Base-by-base conservation (phyloP, 2,113 vertebrate genomes). In the Bettongia penicillata region DNA sequence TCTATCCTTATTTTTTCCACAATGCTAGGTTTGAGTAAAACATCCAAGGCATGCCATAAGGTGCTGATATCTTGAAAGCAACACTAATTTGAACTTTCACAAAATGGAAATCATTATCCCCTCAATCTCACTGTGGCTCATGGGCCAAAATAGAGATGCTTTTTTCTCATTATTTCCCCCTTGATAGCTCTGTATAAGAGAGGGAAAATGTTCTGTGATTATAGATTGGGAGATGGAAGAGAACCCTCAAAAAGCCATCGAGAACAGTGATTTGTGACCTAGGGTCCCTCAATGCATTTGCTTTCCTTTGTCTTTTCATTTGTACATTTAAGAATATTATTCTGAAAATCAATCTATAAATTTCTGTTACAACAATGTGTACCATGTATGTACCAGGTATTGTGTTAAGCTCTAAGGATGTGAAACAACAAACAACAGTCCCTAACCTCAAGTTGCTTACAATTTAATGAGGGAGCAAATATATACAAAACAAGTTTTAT, bases 71-170 rank as follows among this genome's bases (percentile, higher is more conserved):
- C 14, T 96, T 53, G 9, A 53, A 61, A 23, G 6, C 43, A 92
- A 92, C 10, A 23, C 9, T 90, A 43, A 53, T 92, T 97, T 50
- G 47, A 53, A 51, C 90, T 50, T 95, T 48, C 19, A 95, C 28
- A 94, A 89, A 95, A 91, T 19, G 23, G 11, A 47, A 22, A 89
- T 55, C 51, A 9, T 0, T 26, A 50, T 51, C 43, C 37, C 9
- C 61, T 91, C 9, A 50, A 51, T 84, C n/a, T 23, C 24, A n/a
- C 25, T 77, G n/a, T 6, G 51, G 53, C 50, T 94, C 53, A 50
- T 22, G 2, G 8, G 26, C 47, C 51, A 1, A 37, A 7, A 31
- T 0, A 53, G 26, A 90, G 49, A 92, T 37, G 52, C 6, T 77
- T 68, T 84, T 93, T 92, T 55, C 26, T 31, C 12, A 47, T 47